Percentiles rank a stretch among this genome's conserved stretches.
phyloP scores from a whole-genome alignment of 2,113 vertebrate species.

The Ifrita kowaldi region DNA sequence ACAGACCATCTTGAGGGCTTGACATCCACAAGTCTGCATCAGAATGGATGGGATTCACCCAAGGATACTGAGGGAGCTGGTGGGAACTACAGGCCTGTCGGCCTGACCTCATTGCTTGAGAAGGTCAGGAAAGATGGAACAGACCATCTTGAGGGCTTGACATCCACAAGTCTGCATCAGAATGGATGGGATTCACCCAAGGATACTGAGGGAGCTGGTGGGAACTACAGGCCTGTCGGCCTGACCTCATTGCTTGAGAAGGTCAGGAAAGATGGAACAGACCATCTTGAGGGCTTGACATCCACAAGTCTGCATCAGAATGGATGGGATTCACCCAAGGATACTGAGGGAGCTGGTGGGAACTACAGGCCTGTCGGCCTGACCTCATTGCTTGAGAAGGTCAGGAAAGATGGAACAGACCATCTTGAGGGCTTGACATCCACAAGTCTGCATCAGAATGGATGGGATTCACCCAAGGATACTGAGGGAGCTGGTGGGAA shows the following conservation, averaged over 20 bases:
- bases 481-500: not conserved
- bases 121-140: not conserved
- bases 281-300: not conserved
- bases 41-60: not conserved
- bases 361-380: not conserved
- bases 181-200: not conserved
- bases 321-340: not conserved
- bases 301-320: rapidly evolving
- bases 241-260: not conserved
- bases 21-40: no score
- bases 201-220: not conserved
- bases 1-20: not conserved
- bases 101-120: not conserved
- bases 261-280: not conserved
- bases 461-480: not conserved
- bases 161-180: no score
- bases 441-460: rapidly evolving
- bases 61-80: not conserved
- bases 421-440: not conserved
- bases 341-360: not conserved
- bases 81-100: not conserved
- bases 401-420: not conserved
- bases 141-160: not conserved
- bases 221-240: not conserved
- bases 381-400: not conserved